Percentiles rank a stretch among this genome's conserved stretches.
These are phyloP conservation scores for Sebastes elongatus DNA, from an alignment of 2,797 vertebrate genomes.

Conservation along the genomic window DNA sequence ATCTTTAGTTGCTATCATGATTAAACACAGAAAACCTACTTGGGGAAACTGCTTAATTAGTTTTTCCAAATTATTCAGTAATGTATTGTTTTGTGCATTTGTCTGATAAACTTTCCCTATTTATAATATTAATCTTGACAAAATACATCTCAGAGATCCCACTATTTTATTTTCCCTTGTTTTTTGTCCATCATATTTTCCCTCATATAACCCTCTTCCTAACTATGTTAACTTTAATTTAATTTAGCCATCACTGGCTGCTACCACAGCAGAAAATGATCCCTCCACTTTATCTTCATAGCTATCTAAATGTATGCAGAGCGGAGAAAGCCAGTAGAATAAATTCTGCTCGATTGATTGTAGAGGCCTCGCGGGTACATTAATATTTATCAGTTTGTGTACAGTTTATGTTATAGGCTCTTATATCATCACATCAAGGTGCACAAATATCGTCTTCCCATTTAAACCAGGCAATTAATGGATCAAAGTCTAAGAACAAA, in stretches of 20 bases:
- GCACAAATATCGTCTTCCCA: background rate
- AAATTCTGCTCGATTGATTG: background rate
- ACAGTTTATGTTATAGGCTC: background rate
- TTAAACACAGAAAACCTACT: background rate
- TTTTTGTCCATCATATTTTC: background rate
- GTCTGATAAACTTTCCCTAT: background rate
- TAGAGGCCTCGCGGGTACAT: background rate
- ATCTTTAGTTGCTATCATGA: background rate
- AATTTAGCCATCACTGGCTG: background rate
- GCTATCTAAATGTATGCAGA: background rate
- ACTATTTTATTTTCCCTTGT: background rate
- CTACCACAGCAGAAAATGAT: slow-evolving; percentile 13
- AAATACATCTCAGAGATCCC: background rate
- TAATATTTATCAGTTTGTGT: background rate
- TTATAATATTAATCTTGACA: background rate
- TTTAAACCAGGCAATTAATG: background rate
- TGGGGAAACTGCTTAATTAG: background rate
- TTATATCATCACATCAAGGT: background rate
- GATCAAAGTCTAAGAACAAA: background rate
- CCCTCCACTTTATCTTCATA: slow-evolving; percentile 1
- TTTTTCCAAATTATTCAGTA: background rate
- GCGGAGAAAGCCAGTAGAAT: background rate
- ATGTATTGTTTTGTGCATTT: background rate
- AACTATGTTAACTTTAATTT: slow-evolving; percentile 34
- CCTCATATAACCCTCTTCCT: background rate